Percentiles rank a stretch among this genome's conserved stretches.
Conservation (phyloP, 2,888 invertebrate species). For the Alcis repandata region DNA sequence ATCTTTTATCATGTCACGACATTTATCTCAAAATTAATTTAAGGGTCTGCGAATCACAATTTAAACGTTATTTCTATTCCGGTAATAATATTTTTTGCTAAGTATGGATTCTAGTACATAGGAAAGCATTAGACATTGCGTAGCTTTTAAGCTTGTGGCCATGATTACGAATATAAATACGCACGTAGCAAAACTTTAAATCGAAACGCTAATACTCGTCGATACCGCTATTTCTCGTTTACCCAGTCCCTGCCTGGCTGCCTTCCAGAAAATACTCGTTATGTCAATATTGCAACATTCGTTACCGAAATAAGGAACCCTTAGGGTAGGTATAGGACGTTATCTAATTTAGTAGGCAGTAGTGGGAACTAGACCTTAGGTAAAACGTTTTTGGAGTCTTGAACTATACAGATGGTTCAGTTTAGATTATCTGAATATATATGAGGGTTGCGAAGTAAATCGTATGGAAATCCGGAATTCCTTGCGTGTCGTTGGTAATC, state of each 20-base stretch:
- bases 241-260: slow-evolving; percentile 35
- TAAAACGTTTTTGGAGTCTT: slow-evolving; percentile 8
- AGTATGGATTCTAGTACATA: too few relatives aligned
- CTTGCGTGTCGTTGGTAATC: background rate
- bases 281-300: slow-evolving; percentile 47
- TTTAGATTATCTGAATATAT: slow-evolving; percentile 1
- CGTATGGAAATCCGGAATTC: slow-evolving; percentile 9
- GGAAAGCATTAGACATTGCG: too few relatives aligned
- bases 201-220: too few relatives aligned
- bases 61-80: too few relatives aligned
- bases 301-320: slow-evolving; percentile 39
- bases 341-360: slow-evolving; percentile 39
- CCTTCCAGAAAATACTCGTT: slow-evolving; percentile 43
- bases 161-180: too few relatives aligned
- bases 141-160: too few relatives aligned
- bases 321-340: slow-evolving; percentile 32
- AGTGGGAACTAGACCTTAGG: slow-evolving; percentile 2
- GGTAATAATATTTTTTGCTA: too few relatives aligned
- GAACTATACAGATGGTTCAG: slow-evolving; percentile 2
- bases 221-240: slow-evolving; percentile 17
- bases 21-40: too few relatives aligned
- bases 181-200: too few relatives aligned
- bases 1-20: background rate
- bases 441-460: background rate
- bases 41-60: too few relatives aligned